Percentiles rank a stretch among this genome's conserved stretches.
phyloP scores from a whole-genome alignment of 2,888 invertebrate genomes.

The Camptogramma bilineatum region DNA sequence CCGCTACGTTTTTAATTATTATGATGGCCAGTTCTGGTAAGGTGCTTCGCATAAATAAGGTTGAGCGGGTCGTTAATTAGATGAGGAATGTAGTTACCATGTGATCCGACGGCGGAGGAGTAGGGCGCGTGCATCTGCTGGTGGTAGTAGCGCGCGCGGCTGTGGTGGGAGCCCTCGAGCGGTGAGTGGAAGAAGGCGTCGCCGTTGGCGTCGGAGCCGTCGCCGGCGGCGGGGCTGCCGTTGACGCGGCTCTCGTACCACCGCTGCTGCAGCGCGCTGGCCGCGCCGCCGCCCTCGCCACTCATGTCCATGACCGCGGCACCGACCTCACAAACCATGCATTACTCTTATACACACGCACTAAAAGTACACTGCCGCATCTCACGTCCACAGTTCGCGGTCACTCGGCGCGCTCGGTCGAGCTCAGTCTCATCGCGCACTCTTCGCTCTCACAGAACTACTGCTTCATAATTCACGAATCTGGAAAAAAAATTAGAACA shows the following conservation, averaged over 20 bases:
- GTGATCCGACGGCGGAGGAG: slow-evolving; percentile 82
- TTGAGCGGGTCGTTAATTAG: slow-evolving; percentile 39
- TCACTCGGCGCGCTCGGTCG: slow-evolving; percentile 54
- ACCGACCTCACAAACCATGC: slow-evolving; percentile 84
- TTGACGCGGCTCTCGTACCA: slow-evolving; percentile 85
- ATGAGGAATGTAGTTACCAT: slow-evolving; percentile 67
- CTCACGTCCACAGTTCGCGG: slow-evolving; percentile 60
- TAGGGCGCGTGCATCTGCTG: slow-evolving; percentile 86
- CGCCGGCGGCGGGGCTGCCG: slow-evolving; percentile 82
- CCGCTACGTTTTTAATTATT: slow-evolving; percentile 66
- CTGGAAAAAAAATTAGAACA: slow-evolving; percentile 63
- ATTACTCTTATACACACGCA: slow-evolving; percentile 81
- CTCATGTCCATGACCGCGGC: slow-evolving; percentile 83
- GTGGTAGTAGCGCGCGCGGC: slow-evolving; percentile 84
- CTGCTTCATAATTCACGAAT: slow-evolving; percentile 62
- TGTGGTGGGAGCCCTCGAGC: slow-evolving; percentile 83
- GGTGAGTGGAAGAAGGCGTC: slow-evolving; percentile 85
- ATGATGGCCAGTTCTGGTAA: slow-evolving; percentile 56
- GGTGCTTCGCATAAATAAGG: slow-evolving; percentile 50
- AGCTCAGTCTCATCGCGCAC: slow-evolving; percentile 59
- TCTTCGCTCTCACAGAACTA: slow-evolving; percentile 45
- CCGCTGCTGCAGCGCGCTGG: slow-evolving; percentile 81
- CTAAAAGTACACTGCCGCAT: slow-evolving; percentile 80
- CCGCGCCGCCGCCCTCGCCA: slow-evolving; percentile 77
- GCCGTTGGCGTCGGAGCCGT: slow-evolving; percentile 81